Evolutionary conservation across 2,113 vertebrate species (phyloP), one percentile per base, ranked within the genome.

Genomic region (Tragelaphus strepsiceros): DNA sequence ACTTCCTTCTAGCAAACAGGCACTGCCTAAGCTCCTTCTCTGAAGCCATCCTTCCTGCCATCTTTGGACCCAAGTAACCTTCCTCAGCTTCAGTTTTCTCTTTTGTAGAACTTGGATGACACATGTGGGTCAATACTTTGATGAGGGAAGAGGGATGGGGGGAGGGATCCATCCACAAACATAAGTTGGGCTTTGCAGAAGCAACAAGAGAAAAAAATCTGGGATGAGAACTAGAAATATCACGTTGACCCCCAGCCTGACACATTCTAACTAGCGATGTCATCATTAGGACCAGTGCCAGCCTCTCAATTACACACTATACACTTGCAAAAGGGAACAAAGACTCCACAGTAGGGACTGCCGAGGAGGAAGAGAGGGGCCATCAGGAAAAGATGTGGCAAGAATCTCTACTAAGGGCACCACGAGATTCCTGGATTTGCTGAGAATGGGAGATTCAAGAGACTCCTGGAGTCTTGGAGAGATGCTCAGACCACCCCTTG

Each of bases 201-300:
- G 1, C 39, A 24, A 6, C 32, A 15, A 2, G 39, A 85, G 62
- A 24, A 24, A 43, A 30, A 46, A 54, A 71, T 22, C 43, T 24
- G 77, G 58, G 26, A 30, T 6, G 3, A 32, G 24, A n/a, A 1
- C 77, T n/a, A 12, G 61, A 12, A 64, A 32, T 28, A 24, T 15
- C 24, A 67, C 13, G 22, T 9, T 16, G 59, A 39, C 58, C 11
- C 24, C 6, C 64, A 22, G 67, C 30, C 16, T 82, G 30, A 64
- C 30, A 6, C 4, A 5, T 7, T 43, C 19, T 58, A 6, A 7
- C 17, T 5, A 22, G 32, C 0, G 0, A 12, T 24, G 19, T 71
- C 19, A 10, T 14, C 24, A 3, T 24, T 17, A 32, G 26, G 61
- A 56, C 13, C 51, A 54, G 19, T 5, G n/a, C 49, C 61, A 2